Percentiles rank a stretch among this genome's conserved stretches.
phyloP scores from a whole-genome alignment of 1,140 invertebrate species.

The Drosophila azteca region DNA sequence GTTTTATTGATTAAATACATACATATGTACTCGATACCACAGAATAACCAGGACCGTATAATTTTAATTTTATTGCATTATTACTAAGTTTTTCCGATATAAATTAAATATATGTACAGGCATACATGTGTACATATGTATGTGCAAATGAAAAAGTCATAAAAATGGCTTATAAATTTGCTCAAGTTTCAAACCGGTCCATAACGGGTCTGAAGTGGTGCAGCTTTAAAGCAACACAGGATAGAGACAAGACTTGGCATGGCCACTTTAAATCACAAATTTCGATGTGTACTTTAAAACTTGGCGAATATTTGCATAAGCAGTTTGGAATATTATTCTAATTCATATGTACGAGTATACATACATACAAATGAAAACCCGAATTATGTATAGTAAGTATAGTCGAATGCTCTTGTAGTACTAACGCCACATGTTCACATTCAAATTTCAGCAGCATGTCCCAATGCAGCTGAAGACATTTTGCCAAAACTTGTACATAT shows the following conservation, averaged over 20 bases:
- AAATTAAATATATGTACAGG: slow-evolving; percentile 4
- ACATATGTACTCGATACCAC: too few species aligned
- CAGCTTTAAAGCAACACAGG: slow-evolving; percentile 9
- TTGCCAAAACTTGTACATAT: slow-evolving; percentile 10
- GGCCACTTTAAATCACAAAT: slow-evolving; percentile 13
- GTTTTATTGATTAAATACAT: too few species aligned
- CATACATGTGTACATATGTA: background rate
- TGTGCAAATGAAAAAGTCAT: slow-evolving; percentile 8
- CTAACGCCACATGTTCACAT: background rate
- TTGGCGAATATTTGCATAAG: slow-evolving; percentile 10
- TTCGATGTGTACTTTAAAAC: slow-evolving; percentile 14
- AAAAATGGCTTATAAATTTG: slow-evolving; percentile 12
- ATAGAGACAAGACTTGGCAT: slow-evolving; percentile 6
- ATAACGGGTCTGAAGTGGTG: slow-evolving; percentile 16
- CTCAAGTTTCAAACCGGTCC: slow-evolving; percentile 38
- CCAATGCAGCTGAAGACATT: background rate
- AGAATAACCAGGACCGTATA: background rate
- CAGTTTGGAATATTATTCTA: slow-evolving; percentile 15
- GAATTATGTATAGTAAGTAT: background rate
- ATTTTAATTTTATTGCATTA: background rate
- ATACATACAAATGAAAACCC: background rate
- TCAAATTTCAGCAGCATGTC: background rate
- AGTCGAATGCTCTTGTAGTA: too few species aligned
- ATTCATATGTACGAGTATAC: slow-evolving; percentile 1
- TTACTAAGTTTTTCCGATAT: background rate